These are phyloP conservation scores for Melanotaenia duboulayi DNA, from an alignment of 2,113 vertebrate species.

Conservation along the genomic window DNA sequence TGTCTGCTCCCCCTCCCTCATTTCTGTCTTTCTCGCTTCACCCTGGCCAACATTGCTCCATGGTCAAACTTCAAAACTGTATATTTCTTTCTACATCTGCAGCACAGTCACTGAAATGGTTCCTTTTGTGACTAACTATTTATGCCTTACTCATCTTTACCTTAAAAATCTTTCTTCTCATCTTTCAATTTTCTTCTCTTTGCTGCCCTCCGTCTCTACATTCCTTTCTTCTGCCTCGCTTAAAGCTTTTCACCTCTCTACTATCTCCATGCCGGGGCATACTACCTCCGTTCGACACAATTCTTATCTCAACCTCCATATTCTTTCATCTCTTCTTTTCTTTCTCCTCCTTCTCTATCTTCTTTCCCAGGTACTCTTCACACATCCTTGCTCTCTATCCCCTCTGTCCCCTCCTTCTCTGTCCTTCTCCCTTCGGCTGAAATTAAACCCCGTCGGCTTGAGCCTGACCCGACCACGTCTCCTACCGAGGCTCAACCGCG, in stretches of 20 bases:
- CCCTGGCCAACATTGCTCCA: slow-evolving; percentile 25
- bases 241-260: slow-evolving; percentile 68
- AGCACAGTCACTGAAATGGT: slow-evolving; percentile 30
- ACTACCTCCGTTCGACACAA: slow-evolving; percentile 45
- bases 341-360: slow-evolving; percentile 59
- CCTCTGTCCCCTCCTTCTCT: slow-evolving; percentile 25
- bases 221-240: slow-evolving; percentile 56
- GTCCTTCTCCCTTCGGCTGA: slow-evolving; percentile 44
- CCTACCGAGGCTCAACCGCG: slow-evolving; percentile 49
- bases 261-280: slow-evolving; percentile 65
- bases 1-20: background rate
- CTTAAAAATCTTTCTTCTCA: slow-evolving; percentile 76
- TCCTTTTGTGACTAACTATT: slow-evolving; percentile 61
- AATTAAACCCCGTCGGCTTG: slow-evolving; percentile 59
- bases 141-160: slow-evolving; percentile 69
- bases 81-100: slow-evolving; percentile 6
- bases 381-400: slow-evolving; percentile 28
- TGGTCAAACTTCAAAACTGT: slow-evolving; percentile 49
- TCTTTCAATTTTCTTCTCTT: slow-evolving; percentile 77
- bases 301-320: slow-evolving; percentile 68
- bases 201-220: slow-evolving; percentile 51
- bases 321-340: slow-evolving; percentile 64
- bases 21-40: slow-evolving; percentile 21
- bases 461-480: slow-evolving; percentile 38
- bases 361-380: slow-evolving; percentile 37